These are phyloP conservation scores for Actenoides lindsayi DNA, from an alignment of 2,113 vertebrate genomes.

Conservation along the genomic window DNA sequence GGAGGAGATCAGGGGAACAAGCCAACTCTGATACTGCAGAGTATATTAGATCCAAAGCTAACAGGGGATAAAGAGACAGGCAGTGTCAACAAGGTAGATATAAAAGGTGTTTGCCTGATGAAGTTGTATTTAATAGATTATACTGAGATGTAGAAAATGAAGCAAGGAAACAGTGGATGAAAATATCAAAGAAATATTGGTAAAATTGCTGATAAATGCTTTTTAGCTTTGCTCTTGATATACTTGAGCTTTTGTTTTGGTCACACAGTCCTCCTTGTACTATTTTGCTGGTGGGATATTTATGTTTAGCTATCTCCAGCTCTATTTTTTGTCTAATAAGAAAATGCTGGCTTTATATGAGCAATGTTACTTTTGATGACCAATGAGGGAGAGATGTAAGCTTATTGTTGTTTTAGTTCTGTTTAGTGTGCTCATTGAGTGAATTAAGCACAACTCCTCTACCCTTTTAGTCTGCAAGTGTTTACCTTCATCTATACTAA, in stretches of 20 bases:
- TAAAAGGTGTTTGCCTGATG: not conserved
- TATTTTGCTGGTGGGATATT: not conserved
- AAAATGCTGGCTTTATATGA: not conserved
- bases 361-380: rapidly evolving
- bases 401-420: not conserved
- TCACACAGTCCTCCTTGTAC: rapidly evolving
- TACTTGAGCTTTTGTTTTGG: not conserved
- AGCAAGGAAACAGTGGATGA: not conserved
- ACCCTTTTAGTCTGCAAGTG: not conserved
- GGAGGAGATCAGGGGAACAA: not conserved
- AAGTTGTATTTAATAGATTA: not conserved
- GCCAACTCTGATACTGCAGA: not conserved
- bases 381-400: rapidly evolving
- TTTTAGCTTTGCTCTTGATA: not conserved
- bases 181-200: not conserved
- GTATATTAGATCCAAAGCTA: not conserved
- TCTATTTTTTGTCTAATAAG: not conserved
- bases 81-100: not conserved
- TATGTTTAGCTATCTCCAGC: not conserved
- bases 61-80: rapidly evolving
- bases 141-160: not conserved
- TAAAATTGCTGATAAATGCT: not conserved
- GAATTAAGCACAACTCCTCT: not conserved
- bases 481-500: not conserved
- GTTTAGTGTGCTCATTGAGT: not conserved